Percentiles rank a stretch among this genome's conserved stretches.
Evolutionary conservation across 1,140 invertebrate species (phyloP).

Genomic region (Ladona fulva): DNA sequence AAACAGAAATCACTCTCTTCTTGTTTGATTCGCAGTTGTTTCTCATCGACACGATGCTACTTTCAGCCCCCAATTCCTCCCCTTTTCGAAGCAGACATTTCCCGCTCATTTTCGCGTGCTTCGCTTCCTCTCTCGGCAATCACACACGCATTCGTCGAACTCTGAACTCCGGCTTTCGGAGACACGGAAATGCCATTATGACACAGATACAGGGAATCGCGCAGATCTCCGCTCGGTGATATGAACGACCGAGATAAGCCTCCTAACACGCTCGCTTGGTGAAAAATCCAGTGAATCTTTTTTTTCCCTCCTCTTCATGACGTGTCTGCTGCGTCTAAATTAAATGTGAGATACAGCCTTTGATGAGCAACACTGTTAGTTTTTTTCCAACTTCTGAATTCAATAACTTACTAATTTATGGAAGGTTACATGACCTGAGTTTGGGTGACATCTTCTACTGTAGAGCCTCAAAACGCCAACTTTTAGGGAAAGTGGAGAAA

Average conservation of each 20-base stretch:
- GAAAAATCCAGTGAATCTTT: too few species aligned
- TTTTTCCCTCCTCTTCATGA: too few species aligned
- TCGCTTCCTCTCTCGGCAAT: neutral
- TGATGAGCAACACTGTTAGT: too few species aligned
- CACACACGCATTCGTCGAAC: neutral
- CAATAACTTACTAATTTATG: too few species aligned
- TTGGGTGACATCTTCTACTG: too few species aligned
- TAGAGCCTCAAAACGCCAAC: too few species aligned
- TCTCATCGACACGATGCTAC: neutral
- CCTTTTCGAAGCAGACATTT: neutral
- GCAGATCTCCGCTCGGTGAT: neutral
- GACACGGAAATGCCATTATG: neutral
- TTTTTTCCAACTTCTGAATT: too few species aligned
- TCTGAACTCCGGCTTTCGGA: neutral
- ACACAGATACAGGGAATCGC: neutral
- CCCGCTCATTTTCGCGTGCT: neutral
- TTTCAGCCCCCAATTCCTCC: neutral
- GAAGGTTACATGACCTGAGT: too few species aligned
- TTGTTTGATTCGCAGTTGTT: neutral
- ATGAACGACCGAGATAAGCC: neutral
- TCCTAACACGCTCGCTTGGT: neutral
- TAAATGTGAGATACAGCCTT: too few species aligned
- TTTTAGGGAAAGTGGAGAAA: too few species aligned
- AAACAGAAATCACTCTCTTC: neutral
- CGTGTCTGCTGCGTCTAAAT: too few species aligned